Evolutionary conservation across 2,797 vertebrate genomes (phyloP).

Genomic region (Cyclura pinguis): DNA sequence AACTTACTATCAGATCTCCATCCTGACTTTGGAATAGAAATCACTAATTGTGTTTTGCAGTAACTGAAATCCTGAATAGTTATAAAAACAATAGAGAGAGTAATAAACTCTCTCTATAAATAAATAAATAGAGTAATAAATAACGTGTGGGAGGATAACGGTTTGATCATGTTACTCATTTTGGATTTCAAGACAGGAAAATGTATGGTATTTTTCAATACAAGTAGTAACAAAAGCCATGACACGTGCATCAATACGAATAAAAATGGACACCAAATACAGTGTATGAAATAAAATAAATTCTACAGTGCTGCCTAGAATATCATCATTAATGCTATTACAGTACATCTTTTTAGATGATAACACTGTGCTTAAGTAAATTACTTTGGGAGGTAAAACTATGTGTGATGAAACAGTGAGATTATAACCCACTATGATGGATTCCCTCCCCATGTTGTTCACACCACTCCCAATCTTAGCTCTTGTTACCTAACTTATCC

Average conservation of each 20-base stretch:
- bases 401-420: neutral
- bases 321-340: neutral
- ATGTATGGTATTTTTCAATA: neutral
- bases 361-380: neutral
- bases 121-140: too few species aligned
- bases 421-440: too few species aligned
- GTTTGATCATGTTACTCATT: neutral
- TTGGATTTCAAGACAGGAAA: neutral
- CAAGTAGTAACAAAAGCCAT: neutral
- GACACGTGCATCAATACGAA: neutral
- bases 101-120: neutral
- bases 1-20: neutral
- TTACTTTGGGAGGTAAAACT: neutral
- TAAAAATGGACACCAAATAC: neutral
- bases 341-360: neutral
- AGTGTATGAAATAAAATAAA: neutral
- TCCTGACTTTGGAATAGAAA: neutral
- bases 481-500: too few species aligned
- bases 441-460: too few species aligned
- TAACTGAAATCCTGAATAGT: neutral
- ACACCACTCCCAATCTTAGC: too few species aligned
- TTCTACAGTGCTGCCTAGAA: neutral
- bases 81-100: neutral
- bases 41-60: neutral
- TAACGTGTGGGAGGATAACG: too few species aligned